Conservation (phyloP, 2,113 vertebrate species). For the Cheirogaleus medius region DNA sequence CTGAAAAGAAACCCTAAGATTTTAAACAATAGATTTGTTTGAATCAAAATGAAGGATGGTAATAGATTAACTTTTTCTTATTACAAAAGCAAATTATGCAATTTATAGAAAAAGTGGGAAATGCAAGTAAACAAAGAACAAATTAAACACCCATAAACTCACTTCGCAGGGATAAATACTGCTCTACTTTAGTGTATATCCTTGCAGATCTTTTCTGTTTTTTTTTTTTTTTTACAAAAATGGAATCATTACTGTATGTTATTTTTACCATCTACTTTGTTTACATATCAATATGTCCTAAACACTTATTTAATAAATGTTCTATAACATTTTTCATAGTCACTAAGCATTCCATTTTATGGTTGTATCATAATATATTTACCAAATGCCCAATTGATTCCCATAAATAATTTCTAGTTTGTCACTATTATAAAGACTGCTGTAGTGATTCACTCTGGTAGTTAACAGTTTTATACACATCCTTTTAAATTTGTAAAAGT, state of each 20-base stretch:
- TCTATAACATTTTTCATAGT: not conserved
- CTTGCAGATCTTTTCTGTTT: not conserved
- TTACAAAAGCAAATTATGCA: not conserved
- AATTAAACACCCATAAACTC: not conserved
- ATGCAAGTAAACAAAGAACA: not conserved
- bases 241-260: not conserved
- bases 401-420: not conserved
- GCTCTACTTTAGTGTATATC: not conserved
- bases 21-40: not conserved
- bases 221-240: not conserved
- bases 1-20: not conserved
- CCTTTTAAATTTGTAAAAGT: not conserved
- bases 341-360: not conserved
- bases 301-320: not conserved
- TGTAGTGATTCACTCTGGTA: not conserved
- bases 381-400: not conserved
- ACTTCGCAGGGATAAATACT: not conserved
- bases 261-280: not conserved
- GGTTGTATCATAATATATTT: not conserved
- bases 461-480: not conserved
- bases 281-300: not conserved
- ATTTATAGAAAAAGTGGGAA: not conserved
- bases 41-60: not conserved
- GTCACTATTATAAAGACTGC: not conserved
- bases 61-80: not conserved